Base-by-base conservation (phyloP, 2,113 vertebrate genomes). In the Cepphus grylle region DNA sequence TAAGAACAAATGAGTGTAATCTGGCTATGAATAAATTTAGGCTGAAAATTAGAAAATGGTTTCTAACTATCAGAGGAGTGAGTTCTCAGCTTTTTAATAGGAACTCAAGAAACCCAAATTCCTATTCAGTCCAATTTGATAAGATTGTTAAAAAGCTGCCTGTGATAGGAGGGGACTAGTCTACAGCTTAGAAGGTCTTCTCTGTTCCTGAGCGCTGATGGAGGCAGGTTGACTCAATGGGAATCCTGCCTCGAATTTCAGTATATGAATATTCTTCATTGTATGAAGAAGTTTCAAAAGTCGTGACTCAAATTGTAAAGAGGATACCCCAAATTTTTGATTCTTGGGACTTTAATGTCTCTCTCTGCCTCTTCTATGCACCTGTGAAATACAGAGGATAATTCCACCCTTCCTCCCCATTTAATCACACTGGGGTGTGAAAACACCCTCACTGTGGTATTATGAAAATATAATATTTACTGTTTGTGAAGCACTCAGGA, bases 1-100 rank as follows among this genome's bases (percentile, higher is more conserved):
- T 86, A 97, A 96, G 95, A 96, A 96, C 82, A 95, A 94, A 95
- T 94, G 90, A 88, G 67, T 81, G 63, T 81, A 95, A 94, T 96
- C 96, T 93, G 94, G 67, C 92, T 93, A 86, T 96, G 96, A 96
- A 97, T 96, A 97, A 95, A 97, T 95, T 95, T 93, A 92, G 72
- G 59, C 32, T 86, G 95, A 88, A 93, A 92, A 96, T 96, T 94
- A 96, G 80, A 90, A 96, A 92, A 90, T 59, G 87, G 71, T 95
- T 94, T 90, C 74, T 53, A 82, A 90, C 93, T 91, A 95, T 80
- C 53, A 70, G 78, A 95, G 70, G 45, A 88, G 58, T 70, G 85
- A 95, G 27, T 94, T 85, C 89, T 90, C 38, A 22, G 81, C 84
- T 94, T 95, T 93, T 96, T 93, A 96, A 91, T 69, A 85, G 81